Conservation (phyloP, 2,797 vertebrate species). For the Erethizon dorsatum region DNA sequence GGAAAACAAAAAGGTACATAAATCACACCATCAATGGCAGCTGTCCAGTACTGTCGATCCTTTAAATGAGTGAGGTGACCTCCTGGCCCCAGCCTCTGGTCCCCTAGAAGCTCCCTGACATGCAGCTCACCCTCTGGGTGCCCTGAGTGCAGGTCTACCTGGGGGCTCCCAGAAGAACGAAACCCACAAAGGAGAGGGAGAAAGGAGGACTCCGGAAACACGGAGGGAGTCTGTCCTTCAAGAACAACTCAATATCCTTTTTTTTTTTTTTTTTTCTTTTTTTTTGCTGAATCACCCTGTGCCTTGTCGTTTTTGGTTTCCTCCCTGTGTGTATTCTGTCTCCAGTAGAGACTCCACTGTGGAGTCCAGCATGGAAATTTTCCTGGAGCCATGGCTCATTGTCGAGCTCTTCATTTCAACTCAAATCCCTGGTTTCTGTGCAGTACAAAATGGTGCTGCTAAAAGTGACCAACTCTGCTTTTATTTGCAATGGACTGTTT, state of each 20-base stretch:
- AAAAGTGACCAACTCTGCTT: slow-evolving; percentile 28
- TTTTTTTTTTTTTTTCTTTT: not conserved
- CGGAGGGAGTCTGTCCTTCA: not conserved
- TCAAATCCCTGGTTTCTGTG: slow-evolving; percentile 41
- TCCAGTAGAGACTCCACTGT: not conserved
- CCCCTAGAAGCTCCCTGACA: not conserved
- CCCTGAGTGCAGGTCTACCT: not conserved
- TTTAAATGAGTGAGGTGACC: too few relatives aligned
- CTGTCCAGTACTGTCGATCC: fast-evolving
- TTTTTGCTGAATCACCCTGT: slow-evolving; percentile 46
- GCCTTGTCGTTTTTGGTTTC: slow-evolving; percentile 64
- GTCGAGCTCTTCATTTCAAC: slow-evolving; percentile 18
- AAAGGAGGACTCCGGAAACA: not conserved
- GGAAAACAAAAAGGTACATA: not conserved
- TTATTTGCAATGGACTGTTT: not conserved
- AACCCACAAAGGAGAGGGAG: not conserved
- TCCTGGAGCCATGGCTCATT: not conserved
- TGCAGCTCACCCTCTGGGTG: too few relatives aligned
- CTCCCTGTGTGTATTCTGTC: slow-evolving; percentile 8
- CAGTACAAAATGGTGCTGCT: slow-evolving; percentile 41
- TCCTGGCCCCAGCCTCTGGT: fast-evolving
- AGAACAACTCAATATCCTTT: fast-evolving
- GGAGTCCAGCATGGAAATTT: not conserved
- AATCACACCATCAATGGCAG: not conserved
- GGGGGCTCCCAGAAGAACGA: not conserved